Base-by-base conservation (phyloP, 2,797 vertebrate species). In the Oophaga sylvatica region DNA sequence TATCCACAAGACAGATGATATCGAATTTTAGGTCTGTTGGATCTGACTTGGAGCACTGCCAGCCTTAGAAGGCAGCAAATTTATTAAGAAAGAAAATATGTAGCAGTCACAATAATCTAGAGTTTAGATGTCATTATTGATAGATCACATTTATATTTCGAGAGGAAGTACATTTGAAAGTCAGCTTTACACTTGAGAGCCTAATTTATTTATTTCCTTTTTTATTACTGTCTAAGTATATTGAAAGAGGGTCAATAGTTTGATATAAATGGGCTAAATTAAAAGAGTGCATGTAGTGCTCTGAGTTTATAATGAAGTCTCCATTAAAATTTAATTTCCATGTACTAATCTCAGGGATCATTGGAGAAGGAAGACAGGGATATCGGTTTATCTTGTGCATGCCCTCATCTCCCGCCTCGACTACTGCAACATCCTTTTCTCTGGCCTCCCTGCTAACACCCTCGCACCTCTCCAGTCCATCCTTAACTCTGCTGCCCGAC, bases 31-130 rank as follows among this genome's bases (percentile, higher is more conserved):
- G n/a, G 13, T 60, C 73, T 78, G 63, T 77, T 22, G 60, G n/a
- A 8, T 60, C 73, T 82, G 63, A 86, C 73, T 78, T 59, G 59
- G 53, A 35, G 76, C 41, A 81, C 63, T 81, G 79, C 57, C 31
- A 86, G 62, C 2, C 82, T 31, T 75, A 67, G 26, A 78, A 86
- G 84, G 71, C 62, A 89, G 79, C 17, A 86, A 29, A 82, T 86
- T n/a, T 83, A 78, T 89, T 68, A 84, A 84, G 11, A 82, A 56
- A 53, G 48, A 70, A 63, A 35, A 81, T 20, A 63, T 53, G 56
- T 62, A 65, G 48, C 26, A 65, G 67, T 59, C 56, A 63, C 26
- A 84, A 68, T 26, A 60, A 65, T 56, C 22, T 13, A 63, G 85
- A 41, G 15, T n/a, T n/a, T 68, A n/a, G 59, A 82, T 83, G 26